Percentiles rank a stretch among this genome's conserved stretches.
phyloP scores from a whole-genome alignment of 2,113 vertebrate genomes.

The Penelope pileata region DNA sequence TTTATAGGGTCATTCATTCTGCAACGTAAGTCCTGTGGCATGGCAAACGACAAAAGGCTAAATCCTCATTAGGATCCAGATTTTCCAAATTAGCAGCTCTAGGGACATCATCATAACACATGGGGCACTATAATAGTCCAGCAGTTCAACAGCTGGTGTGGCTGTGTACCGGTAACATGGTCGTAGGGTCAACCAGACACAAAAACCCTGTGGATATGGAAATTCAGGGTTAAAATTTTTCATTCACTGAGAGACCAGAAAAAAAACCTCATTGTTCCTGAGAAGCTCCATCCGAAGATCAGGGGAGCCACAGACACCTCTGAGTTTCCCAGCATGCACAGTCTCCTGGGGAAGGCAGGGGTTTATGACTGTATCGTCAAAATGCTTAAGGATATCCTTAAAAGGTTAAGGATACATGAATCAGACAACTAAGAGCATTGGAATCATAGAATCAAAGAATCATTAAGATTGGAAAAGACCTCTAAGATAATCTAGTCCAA shows the following conservation, averaged over 20 bases:
- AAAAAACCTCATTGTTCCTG: background rate
- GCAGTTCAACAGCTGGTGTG: background rate
- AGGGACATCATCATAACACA: fast-evolving
- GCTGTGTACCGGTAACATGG: fast-evolving
- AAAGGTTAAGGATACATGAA: background rate
- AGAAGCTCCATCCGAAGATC: background rate
- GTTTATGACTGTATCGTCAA: background rate
- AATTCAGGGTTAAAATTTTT: background rate
- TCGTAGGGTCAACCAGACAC: background rate
- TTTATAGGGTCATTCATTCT: background rate
- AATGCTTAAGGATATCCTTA: too few species aligned
- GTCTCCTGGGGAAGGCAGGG: too few species aligned
- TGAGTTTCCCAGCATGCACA: background rate
- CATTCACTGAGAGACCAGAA: background rate
- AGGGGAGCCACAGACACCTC: background rate
- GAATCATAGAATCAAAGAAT: too few species aligned
- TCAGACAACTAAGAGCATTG: background rate
- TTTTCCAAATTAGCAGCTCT: background rate
- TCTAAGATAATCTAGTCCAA: too few species aligned
- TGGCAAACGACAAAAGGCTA: background rate
- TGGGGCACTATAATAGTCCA: background rate
- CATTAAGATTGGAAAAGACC: too few species aligned
- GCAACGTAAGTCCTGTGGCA: background rate
- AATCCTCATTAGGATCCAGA: background rate
- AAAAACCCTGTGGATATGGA: background rate